These are phyloP conservation scores for Margarornis squamiger DNA, from an alignment of 2,797 vertebrate species.

Conservation along the genomic window DNA sequence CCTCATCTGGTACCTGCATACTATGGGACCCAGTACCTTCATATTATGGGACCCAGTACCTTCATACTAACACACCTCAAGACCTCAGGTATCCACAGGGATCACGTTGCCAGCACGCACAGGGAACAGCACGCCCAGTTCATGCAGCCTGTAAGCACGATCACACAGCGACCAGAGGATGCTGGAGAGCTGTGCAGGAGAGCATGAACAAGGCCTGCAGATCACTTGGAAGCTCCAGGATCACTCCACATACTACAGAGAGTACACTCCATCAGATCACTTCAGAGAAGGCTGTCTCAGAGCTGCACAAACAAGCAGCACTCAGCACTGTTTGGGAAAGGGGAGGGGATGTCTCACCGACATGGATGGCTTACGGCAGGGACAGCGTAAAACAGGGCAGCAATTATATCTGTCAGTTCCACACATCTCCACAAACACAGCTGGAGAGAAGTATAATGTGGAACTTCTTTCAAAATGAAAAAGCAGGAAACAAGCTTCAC, in stretches of 20 bases:
- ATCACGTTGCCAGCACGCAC: not conserved
- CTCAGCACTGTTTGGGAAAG: not conserved
- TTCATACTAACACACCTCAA: not conserved
- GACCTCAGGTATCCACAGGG: not conserved
- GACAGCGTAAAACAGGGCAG: not conserved
- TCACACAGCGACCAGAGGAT: rapidly evolving
- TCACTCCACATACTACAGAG: not conserved
- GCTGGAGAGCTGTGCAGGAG: not conserved
- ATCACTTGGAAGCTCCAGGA: not conserved
- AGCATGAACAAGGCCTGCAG: not conserved
- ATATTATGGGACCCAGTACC: not conserved
- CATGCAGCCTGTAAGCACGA: not conserved
- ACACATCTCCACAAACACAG: not conserved
- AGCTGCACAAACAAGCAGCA: not conserved
- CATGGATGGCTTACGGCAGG: rapidly evolving
- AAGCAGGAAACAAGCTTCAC: not conserved
- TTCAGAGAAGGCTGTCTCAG: not conserved
- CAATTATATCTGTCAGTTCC: not conserved
- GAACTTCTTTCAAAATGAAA: not conserved
- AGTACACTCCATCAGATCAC: not conserved
- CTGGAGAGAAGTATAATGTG: not conserved
- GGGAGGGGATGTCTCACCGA: not conserved
- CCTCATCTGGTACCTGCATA: not conserved
- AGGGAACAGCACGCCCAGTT: not conserved
- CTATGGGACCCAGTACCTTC: not conserved